These are phyloP conservation scores for Falco peregrinus DNA, from an alignment of 2,797 vertebrate species.

Conservation along the genomic window DNA sequence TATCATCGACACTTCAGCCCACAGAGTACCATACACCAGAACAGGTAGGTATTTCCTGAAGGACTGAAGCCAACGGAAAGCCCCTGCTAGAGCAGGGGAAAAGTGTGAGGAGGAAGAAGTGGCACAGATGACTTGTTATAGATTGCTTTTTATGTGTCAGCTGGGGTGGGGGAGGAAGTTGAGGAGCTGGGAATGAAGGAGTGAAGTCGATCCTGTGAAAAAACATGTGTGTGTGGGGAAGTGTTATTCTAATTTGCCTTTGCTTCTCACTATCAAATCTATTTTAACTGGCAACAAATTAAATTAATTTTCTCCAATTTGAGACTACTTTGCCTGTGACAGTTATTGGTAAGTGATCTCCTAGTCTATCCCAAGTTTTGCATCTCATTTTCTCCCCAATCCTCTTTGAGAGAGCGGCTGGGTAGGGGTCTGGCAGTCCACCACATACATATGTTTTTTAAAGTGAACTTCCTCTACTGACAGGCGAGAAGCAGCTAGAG, in stretches of 20 bases:
- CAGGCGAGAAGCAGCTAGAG: not conserved
- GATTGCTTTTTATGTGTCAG: not conserved
- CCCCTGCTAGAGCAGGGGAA: accelerated
- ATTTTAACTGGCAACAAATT: not conserved
- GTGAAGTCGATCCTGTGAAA: not conserved
- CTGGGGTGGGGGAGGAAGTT: not conserved
- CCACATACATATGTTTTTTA: accelerated
- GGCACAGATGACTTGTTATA: not conserved
- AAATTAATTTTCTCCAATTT: not conserved
- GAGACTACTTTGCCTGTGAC: not conserved
- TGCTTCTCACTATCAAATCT: not conserved
- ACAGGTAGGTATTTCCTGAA: not conserved
- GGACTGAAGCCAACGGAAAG: not conserved
- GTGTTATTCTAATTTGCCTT: not conserved
- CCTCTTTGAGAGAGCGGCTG: not conserved
- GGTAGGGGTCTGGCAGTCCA: not conserved
- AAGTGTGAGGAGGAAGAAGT: not conserved
- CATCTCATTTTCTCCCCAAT: not conserved
- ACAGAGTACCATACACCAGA: not conserved
- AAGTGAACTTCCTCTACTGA: not conserved
- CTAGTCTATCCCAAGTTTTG: not conserved
- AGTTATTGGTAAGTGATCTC: not conserved
- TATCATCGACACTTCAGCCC: not conserved
- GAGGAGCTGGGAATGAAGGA: not conserved
- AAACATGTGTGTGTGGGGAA: accelerated